Conservation (phyloP, 2,113 vertebrate genomes). For the Tichodroma muraria region DNA sequence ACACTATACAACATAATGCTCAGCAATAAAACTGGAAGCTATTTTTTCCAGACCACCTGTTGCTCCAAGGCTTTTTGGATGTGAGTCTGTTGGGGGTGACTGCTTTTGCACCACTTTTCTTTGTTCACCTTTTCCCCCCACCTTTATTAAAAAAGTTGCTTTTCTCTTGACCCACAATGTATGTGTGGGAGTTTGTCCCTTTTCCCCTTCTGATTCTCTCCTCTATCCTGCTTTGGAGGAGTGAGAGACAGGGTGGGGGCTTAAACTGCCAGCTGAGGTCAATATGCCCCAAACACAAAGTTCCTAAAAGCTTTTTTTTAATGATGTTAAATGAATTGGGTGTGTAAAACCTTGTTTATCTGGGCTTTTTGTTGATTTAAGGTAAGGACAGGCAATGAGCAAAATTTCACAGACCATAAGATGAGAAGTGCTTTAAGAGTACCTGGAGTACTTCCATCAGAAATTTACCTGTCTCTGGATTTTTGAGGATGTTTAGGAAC, state of each 20-base stretch:
- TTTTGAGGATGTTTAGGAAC: neutral
- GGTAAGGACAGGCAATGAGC: rapidly evolving
- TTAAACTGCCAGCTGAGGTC: neutral
- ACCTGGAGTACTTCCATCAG: neutral
- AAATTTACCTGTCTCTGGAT: neutral
- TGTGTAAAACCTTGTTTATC: neutral
- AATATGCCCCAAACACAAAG: neutral
- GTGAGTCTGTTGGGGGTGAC: neutral
- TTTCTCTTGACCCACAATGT: neutral
- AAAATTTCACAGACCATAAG: neutral
- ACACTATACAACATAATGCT: neutral
- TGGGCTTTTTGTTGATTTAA: neutral
- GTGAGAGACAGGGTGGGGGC: neutral
- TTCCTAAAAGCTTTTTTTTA: neutral
- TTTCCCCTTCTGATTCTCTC: neutral
- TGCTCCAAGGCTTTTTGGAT: neutral
- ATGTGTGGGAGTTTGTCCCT: neutral
- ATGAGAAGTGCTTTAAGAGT: neutral
- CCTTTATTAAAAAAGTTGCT: neutral
- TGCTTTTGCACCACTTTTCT: neutral
- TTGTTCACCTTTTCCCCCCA: neutral
- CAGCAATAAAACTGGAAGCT: neutral
- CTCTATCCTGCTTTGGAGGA: neutral
- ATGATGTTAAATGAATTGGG: neutral
- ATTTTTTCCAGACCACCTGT: neutral